Evolutionary conservation across 2,888 invertebrate species (phyloP).

Genomic region (Megastigmus dorsalis): DNA sequence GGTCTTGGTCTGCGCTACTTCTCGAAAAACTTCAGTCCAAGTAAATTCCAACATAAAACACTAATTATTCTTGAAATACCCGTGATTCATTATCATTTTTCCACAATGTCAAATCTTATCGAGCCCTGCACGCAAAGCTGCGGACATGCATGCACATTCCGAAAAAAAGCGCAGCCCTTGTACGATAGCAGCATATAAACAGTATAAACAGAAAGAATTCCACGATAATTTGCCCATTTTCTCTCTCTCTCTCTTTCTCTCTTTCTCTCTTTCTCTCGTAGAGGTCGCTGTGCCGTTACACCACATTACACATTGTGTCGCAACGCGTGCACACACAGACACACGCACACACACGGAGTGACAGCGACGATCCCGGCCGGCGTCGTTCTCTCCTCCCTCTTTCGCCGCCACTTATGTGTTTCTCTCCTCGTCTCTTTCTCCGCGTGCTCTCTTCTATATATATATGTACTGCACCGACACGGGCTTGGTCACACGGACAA

Average conservation of each 20-base stretch:
- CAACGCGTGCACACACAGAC: constrained; percentile 32
- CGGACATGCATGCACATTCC: background rate
- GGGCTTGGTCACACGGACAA: background rate
- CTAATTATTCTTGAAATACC: no score
- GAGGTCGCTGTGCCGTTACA: constrained; percentile 48
- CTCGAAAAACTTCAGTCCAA: no score
- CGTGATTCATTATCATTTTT: no score
- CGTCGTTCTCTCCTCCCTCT: no score
- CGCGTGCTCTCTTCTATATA: background rate
- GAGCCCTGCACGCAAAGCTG: no score
- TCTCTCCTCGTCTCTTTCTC: background rate
- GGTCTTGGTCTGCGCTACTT: background rate
- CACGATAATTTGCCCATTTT: constrained; percentile 21
- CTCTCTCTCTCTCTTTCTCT: background rate
- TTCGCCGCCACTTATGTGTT: background rate
- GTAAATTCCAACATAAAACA: no score
- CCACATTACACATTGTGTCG: constrained; percentile 47
- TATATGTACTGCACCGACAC: background rate
- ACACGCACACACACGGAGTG: background rate
- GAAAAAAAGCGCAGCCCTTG: constrained; percentile 10
- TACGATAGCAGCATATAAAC: no score
- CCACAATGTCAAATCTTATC: no score
- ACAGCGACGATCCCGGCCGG: no score
- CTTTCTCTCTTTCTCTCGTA: background rate
- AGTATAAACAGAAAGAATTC: constrained; percentile 24